Evolutionary conservation across 2,888 invertebrate genomes (phyloP), one percentile per base, ranked within the genome.

Genomic region (Ferrisia virgata): DNA sequence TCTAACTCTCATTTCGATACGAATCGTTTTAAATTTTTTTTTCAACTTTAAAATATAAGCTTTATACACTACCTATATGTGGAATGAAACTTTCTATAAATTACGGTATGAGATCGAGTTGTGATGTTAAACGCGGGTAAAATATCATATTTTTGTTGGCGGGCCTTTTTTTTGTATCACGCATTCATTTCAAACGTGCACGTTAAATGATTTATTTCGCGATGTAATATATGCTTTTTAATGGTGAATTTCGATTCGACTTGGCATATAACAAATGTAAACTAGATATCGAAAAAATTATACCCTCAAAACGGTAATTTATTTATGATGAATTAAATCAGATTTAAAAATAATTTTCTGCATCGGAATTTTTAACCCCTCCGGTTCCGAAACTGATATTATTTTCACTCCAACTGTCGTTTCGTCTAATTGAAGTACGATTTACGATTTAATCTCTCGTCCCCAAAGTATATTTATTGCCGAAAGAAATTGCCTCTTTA

Each of bases 381-480:
- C 47, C 47, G 47, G 18, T 47, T 18, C 2, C 28, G 28, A 0
- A 1, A 11, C 28, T 64, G 9, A 25, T 64, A 64, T 64, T 64
- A 64, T 64, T 64, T 64, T 28, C 58, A 33, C 33, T 72, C 33
- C 31, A 72, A 72, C 33, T 36, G 72, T 64, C 22, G 33, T 72
- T 72, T 72, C n/a, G n/a, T 72, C 72, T 28, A 72, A 33, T 72
- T 72, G 72, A 72, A 33, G 72, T 33, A 72, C 72, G 72, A 72
- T 72, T 72, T 72, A 72, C 33, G 72, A 72, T 72, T 72, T 72
- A 72, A 72, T 72, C 72, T 72, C 72, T 72, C 31, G 72, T 36
- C 28, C n/a, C 36, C 33, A 18, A 33, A 31, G 72, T 72, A 72
- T 72, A 72, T 72, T 72, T 72, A 72, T 72, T 33, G 72, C 33